phyloP scores from a whole-genome alignment of 2,797 vertebrate genomes.

The Myotis vivesi region DNA sequence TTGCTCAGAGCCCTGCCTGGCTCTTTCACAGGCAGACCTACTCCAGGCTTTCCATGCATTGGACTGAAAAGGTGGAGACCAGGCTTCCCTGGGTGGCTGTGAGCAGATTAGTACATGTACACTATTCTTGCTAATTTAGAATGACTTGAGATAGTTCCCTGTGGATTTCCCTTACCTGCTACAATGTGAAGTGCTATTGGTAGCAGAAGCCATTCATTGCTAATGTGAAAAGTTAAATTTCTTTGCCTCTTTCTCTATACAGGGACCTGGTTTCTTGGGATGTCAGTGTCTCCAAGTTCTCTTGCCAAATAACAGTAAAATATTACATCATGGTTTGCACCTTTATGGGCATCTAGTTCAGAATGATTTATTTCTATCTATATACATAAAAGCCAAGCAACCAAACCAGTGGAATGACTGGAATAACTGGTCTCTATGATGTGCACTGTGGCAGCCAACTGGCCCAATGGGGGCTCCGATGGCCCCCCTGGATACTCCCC shows the following conservation, averaged over 20 bases:
- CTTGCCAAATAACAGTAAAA: not conserved
- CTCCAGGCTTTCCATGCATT: not conserved
- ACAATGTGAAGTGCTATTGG: too few relatives aligned
- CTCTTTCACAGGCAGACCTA: not conserved
- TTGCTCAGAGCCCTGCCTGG: not conserved
- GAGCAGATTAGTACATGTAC: not conserved
- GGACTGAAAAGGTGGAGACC: not conserved
- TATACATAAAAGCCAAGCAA: too few relatives aligned
- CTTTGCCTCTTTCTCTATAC: not conserved
- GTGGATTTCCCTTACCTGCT: accelerated
- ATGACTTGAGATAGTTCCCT: not conserved
- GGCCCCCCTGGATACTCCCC: too few relatives aligned
- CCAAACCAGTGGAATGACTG: too few relatives aligned
- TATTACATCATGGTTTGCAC: not conserved
- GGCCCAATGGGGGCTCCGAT: too few relatives aligned
- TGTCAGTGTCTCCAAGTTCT: not conserved
- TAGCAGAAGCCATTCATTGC: not conserved
- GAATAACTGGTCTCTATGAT: too few relatives aligned
- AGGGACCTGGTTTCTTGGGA: not conserved
- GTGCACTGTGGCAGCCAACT: too few relatives aligned
- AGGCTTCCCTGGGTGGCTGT: not conserved
- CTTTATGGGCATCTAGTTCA: not conserved
- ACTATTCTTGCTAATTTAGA: not conserved
- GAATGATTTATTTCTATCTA: not conserved
- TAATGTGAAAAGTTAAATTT: not conserved